Evolutionary conservation across 2,113 vertebrate species (phyloP).

Genomic region (Phylloscopus trochilus): DNA sequence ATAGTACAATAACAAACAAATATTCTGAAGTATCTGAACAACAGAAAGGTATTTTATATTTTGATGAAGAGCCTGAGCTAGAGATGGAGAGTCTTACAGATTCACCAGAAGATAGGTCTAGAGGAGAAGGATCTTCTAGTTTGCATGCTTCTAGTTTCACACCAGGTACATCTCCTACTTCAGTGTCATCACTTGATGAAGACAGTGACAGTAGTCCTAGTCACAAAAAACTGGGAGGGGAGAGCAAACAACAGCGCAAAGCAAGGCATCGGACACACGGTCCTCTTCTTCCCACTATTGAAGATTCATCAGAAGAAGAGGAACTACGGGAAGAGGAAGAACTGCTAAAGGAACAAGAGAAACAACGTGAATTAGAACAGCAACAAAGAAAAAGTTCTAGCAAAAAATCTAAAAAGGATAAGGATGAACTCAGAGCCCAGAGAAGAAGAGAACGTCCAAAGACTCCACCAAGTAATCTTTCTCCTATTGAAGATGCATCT

Average conservation of each 20-base stretch:
- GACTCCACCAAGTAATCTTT: constrained; percentile 91
- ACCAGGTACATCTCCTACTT: constrained; percentile 92
- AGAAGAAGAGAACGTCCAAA: constrained; percentile 84
- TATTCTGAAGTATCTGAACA: constrained; percentile 73
- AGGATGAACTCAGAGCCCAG: constrained; percentile 93
- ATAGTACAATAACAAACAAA: constrained; percentile 77
- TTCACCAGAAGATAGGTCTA: constrained; percentile 92
- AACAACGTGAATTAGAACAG: constrained; percentile 84
- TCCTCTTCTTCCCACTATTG: constrained; percentile 88
- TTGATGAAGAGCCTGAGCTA: constrained; percentile 87
- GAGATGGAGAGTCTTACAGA: constrained; percentile 95
- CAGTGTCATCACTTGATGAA: constrained; percentile 94
- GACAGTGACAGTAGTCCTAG: constrained; percentile 96
- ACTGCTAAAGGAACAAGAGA: constrained; percentile 91
- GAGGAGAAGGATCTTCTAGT: constrained; percentile 94
- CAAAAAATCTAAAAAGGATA: constrained; percentile 96
- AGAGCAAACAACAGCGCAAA: constrained; percentile 90
- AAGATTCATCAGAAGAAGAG: constrained; percentile 96
- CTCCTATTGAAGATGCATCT: constrained; percentile 82
- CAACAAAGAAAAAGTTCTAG: constrained; percentile 84
- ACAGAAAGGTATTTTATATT: constrained; percentile 80
- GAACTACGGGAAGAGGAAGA: constrained; percentile 91
- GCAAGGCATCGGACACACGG: constrained; percentile 87
- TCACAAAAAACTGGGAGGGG: constrained; percentile 83
- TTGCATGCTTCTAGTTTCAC: constrained; percentile 93